Evolutionary conservation across 2,797 vertebrate species (phyloP), one percentile per base, ranked within the genome.

Genomic region (Dryobates pubescens): DNA sequence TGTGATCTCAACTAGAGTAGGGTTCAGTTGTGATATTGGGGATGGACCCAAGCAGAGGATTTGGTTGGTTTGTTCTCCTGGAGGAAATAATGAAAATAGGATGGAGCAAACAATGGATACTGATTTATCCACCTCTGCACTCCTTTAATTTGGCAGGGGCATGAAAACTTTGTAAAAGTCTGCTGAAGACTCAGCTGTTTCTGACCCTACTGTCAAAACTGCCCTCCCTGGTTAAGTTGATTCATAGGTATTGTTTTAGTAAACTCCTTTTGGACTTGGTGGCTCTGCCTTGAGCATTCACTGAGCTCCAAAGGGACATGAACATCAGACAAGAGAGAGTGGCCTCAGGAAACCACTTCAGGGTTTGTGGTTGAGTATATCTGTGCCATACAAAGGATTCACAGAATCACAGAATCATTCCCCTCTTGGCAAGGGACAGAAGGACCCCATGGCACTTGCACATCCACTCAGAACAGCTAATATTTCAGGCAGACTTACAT

Each of bases 401-500:
- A 36, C 36, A 36, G 36, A 36, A 36, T 36, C 36, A 36, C 36
- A 36, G 36, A 36, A 36, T 36, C 36, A 9, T 36, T 86, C 45
- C 22, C 23, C 29, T 89, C 10, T 36, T 45, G 45, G 45, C 32
- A 64, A 45, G 30, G 57, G 64, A 73, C n/a, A 73, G 71, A 86
- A 91, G 18, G 80, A 63, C 74, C 58, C 82, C 13, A 16, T 0
- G 1, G 34, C 79, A 91, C 61, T 49, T 83, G 45, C 41, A 74
- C 19, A 22, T 84, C 68, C 61, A 53, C 51, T 86, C 30, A 13
- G 59, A 88, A 49, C 29, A 53, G 12, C 74, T 93, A 45, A 36
- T 73, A 71, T 91, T 92, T 93, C 82, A 92, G 71, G 58, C 57
- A 91, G 47, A 79, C 12, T 71, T 86, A 75, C 38, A 73, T 7